Percentiles rank a stretch among this genome's conserved stretches.
phyloP scores from a whole-genome alignment of 2,113 vertebrate species.

The Pseudorhombus dupliciocellatus region DNA sequence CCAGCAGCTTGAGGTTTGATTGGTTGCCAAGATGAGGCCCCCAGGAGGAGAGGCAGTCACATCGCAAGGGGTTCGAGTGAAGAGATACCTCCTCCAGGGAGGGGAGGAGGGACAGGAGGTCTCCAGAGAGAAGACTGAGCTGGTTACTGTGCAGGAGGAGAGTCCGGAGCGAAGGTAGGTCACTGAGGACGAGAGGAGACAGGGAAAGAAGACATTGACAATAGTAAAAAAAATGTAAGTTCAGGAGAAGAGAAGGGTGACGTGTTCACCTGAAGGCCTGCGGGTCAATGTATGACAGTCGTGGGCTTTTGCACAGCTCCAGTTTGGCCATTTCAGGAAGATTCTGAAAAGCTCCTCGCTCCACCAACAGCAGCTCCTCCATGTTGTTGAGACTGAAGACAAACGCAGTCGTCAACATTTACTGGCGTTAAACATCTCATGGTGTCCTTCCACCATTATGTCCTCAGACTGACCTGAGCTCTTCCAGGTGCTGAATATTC shows the following conservation, averaged over 20 bases:
- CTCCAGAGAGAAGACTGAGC: constrained; percentile 77
- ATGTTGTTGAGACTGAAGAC: constrained; percentile 82
- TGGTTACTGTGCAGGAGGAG: constrained; percentile 81
- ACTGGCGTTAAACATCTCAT: not conserved
- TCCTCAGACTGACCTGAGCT: constrained; percentile 74
- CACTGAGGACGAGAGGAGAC: constrained; percentile 31
- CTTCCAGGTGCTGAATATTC: constrained; percentile 83
- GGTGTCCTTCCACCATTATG: not conserved
- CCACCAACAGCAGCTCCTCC: constrained; percentile 82
- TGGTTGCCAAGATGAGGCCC: constrained; percentile 75
- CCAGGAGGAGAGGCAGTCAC: constrained; percentile 84
- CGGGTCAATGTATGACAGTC: constrained; percentile 80
- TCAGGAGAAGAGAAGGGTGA: not conserved
- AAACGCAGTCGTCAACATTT: not conserved
- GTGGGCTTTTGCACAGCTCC: constrained; percentile 82
- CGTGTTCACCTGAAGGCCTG: constrained; percentile 72
- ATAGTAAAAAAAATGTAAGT: not conserved
- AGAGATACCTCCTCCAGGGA: constrained; percentile 80
- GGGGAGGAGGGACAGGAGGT: constrained; percentile 68
- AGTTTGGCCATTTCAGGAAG: constrained; percentile 84
- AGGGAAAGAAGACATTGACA: not conserved
- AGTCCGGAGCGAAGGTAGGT: constrained; percentile 76
- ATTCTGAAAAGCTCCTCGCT: constrained; percentile 78
- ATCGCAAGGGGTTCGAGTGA: constrained; percentile 83
- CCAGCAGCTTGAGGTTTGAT: constrained; percentile 78